Percentiles rank a stretch among this genome's conserved stretches.
These are phyloP conservation scores for Pygoscelis adeliae DNA, from an alignment of 2,113 vertebrate species.

Conservation along the genomic window DNA sequence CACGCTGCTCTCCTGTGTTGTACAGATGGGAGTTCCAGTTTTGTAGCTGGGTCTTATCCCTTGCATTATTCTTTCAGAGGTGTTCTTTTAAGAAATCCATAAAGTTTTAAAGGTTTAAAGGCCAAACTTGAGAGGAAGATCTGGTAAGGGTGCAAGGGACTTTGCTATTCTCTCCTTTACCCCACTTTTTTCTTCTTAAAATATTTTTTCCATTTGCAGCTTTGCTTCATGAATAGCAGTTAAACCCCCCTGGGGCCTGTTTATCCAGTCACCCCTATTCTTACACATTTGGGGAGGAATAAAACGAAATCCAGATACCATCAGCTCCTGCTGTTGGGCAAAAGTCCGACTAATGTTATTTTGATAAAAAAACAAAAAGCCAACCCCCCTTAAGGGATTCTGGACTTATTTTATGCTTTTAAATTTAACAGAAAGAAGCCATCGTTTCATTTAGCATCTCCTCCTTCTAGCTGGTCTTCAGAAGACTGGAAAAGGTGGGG, in stretches of 20 bases:
- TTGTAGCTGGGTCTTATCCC: neutral
- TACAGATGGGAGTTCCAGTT: neutral
- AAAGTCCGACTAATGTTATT: neutral
- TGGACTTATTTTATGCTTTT: neutral
- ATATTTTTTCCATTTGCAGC: neutral
- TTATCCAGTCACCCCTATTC: neutral
- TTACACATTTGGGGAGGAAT: neutral
- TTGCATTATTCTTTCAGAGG: neutral
- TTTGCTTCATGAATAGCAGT: neutral
- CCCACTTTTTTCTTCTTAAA: neutral
- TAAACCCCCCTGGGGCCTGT: neutral
- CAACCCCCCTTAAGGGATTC: neutral
- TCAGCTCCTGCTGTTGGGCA: neutral
- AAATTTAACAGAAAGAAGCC: neutral
- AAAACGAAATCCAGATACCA: neutral
- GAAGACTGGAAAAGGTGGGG: neutral
- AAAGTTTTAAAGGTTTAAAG: constrained; percentile 39
- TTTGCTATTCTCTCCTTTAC: neutral
- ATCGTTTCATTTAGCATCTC: neutral
- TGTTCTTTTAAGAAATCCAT: constrained; percentile 14
- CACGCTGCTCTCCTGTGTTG: neutral
- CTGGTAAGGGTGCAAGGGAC: neutral
- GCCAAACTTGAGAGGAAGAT: constrained; percentile 25
- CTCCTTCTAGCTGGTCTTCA: neutral
- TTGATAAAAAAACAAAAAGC: neutral